A percentile compares a stretch with the other conserved stretches of the same genome.
phyloP scores from a whole-genome alignment of 2,797 vertebrate genomes.

The Hafferia zeledoni region DNA sequence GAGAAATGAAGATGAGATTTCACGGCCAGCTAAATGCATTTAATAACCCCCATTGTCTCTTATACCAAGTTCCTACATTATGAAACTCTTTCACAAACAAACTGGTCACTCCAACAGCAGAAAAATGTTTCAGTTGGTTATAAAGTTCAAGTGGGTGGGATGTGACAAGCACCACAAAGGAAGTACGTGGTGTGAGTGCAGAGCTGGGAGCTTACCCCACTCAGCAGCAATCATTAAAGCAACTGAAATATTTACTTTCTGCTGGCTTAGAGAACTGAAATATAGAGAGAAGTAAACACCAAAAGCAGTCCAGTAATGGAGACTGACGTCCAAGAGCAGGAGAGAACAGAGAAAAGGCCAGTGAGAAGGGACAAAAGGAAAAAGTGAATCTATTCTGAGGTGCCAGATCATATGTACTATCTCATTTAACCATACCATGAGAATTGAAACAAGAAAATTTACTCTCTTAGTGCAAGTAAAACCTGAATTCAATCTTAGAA shows the following conservation, averaged over 20 bases:
- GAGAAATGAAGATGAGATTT: neutral
- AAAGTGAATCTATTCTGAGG: neutral
- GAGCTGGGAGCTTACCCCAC: neutral
- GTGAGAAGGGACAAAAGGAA: neutral
- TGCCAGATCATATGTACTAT: neutral
- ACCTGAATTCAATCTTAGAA: neutral
- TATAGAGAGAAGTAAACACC: neutral
- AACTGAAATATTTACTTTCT: neutral
- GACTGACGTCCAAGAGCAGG: neutral
- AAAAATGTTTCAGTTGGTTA: neutral
- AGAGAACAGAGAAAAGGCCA: neutral
- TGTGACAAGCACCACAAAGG: neutral
- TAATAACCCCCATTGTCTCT: neutral
- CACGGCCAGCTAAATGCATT: neutral
- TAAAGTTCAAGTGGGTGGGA: neutral
- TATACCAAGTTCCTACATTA: neutral
- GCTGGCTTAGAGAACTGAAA: neutral
- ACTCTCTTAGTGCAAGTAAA: neutral
- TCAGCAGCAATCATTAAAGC: neutral
- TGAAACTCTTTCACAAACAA: neutral
- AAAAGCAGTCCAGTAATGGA: neutral
- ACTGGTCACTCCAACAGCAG: neutral
- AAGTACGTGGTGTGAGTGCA: neutral
- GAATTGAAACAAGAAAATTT: neutral
- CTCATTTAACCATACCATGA: neutral